Evolutionary conservation across 2,113 vertebrate genomes (phyloP), one percentile per base, ranked within the genome.

Genomic region (Myotis yumanensis): DNA sequence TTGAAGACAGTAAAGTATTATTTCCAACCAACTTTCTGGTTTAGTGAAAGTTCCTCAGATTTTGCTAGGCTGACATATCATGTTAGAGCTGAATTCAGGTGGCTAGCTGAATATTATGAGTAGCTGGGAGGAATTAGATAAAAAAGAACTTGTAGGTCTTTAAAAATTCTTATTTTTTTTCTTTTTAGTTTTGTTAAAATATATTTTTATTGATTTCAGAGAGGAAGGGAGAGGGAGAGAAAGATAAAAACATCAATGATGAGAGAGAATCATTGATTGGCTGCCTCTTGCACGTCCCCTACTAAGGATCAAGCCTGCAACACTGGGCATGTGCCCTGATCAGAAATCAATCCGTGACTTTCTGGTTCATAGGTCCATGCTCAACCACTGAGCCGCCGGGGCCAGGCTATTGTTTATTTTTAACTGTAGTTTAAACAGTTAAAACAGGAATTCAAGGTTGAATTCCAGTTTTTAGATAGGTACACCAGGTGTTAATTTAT

Each of bases 401-500:
- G 23, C 57, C 57, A 62, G 57, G 57, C 57, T 35, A 14, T 46
- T 32, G 30, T 59, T 79, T 25, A 30, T 35, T 86, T 72, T 80
- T 62, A 64, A 86, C 75, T 86, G 46, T 48, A 92, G 28, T 66
- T 82, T 96, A 57, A 35, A 23, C 17, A 46, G 46, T 46, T 46
- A 46, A 46, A 46, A 46, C 46, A 46, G 46, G 46, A 46, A 46
- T 46, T 46, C 46, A 94, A 93, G 30, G 35, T 64, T 87, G 43
- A 84, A 86, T 77, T 81, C 66, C 46, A 81, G 28, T 46, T 94
- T 96, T 86, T 91, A 86, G 89, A 91, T 75, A 94, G 37, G 30
- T 37, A 51, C 2, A 73, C 35, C 62, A 90, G 82, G 82, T 95
- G 86, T 37, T 71, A 91, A 75, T 69, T 88, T 82, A 86, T 91